Evolutionary conservation across 1,140 invertebrate genomes (phyloP).

Genomic region (Olivierus martensii): DNA sequence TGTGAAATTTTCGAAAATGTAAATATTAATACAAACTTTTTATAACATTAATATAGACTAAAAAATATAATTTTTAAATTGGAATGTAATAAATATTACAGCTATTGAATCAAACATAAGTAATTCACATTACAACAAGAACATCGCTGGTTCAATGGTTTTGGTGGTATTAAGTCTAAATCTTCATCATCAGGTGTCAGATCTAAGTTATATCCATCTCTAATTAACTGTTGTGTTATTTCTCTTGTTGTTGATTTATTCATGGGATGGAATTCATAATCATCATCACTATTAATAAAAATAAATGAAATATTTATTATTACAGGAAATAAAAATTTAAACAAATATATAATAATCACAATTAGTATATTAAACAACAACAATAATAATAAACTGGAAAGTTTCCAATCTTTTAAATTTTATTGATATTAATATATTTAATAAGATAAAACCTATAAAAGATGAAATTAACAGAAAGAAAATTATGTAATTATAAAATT

Average conservation of each 20-base stretch:
- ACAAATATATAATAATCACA: too few species aligned
- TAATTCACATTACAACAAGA: slow-evolving; percentile 25
- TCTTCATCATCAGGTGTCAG: slow-evolving; percentile 47
- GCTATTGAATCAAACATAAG: slow-evolving; percentile 13
- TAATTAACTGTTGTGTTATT: slow-evolving; percentile 13
- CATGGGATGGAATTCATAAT: slow-evolving; percentile 12
- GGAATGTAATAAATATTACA: background rate
- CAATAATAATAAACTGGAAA: too few species aligned
- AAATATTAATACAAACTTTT: too few species aligned
- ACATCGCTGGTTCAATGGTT: slow-evolving; percentile 32
- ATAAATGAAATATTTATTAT: background rate
- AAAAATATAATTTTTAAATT: background rate
- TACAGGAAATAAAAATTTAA: too few species aligned
- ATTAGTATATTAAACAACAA: too few species aligned
- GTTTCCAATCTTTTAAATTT: too few species aligned
- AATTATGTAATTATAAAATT: too few species aligned
- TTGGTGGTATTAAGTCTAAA: slow-evolving; percentile 35
- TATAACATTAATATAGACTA: too few species aligned
- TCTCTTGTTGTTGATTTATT: slow-evolving; percentile 12
- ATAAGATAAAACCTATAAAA: too few species aligned
- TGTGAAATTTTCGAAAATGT: too few species aligned
- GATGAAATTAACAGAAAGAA: too few species aligned
- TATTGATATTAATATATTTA: too few species aligned
- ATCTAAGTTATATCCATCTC: slow-evolving; percentile 32
- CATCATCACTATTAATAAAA: slow-evolving; percentile 10